Percentiles rank a stretch among this genome's conserved stretches.
phyloP scores from a whole-genome alignment of 2,888 invertebrate genomes.

The Acleris laterana region DNA sequence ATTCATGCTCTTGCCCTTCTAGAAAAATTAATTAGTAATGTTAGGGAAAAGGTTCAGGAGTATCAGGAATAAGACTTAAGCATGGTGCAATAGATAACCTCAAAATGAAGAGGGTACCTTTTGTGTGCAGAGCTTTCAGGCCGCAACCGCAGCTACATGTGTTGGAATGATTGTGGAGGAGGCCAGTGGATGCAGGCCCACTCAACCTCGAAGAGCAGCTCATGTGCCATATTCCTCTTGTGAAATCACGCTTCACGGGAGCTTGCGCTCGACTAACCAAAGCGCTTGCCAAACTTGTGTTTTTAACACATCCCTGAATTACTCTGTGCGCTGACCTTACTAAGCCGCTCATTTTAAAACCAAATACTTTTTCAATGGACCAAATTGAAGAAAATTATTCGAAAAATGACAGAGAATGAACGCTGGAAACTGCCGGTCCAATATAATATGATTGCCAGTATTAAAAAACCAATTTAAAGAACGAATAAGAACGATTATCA shows the following conservation, averaged over 20 bases:
- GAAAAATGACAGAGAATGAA: slow-evolving; percentile 29
- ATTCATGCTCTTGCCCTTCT: slow-evolving; percentile 62
- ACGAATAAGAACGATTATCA: too few species aligned
- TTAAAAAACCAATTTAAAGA: neutral
- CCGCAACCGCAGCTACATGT: slow-evolving; percentile 89
- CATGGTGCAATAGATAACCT: slow-evolving; percentile 76
- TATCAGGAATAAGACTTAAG: slow-evolving; percentile 38
- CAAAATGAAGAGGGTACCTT: slow-evolving; percentile 83
- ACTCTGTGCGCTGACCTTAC: slow-evolving; percentile 85
- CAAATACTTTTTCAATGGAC: slow-evolving; percentile 20
- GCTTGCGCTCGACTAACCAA: slow-evolving; percentile 69
- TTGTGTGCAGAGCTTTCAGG: slow-evolving; percentile 86
- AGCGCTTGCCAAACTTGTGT: slow-evolving; percentile 61
- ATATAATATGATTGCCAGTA: slow-evolving; percentile 20
- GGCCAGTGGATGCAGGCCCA: slow-evolving; percentile 60
- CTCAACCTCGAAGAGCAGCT: slow-evolving; percentile 76
- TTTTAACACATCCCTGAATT: slow-evolving; percentile 71
- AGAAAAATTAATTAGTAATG: slow-evolving; percentile 42
- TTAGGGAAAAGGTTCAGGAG: slow-evolving; percentile 9
- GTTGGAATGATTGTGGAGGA: slow-evolving; percentile 84
- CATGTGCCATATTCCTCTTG: slow-evolving; percentile 90
- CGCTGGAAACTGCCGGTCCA: slow-evolving; percentile 19
- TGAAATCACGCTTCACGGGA: slow-evolving; percentile 86
- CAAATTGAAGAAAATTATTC: slow-evolving; percentile 20
- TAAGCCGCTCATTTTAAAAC: slow-evolving; percentile 87